Base-by-base conservation (phyloP, 2,797 vertebrate species). In the Numenius phaeopus region DNA sequence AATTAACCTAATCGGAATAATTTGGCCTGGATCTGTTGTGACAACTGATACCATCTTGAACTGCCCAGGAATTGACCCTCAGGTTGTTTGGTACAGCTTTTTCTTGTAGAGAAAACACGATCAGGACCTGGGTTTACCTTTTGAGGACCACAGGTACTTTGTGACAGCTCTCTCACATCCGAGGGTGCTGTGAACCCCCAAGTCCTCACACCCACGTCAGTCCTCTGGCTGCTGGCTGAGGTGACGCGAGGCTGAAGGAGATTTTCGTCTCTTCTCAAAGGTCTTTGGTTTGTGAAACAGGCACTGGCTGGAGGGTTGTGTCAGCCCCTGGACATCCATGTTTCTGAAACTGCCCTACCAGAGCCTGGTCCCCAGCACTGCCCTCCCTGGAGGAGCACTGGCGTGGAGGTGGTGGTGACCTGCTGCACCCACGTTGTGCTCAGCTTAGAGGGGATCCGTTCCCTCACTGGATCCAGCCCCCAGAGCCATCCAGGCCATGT, bases 291-390 rank as follows among this genome's bases (percentile, higher is more conserved):
- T 69, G 49, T 67, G 87, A 27, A 32, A 8, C 4, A 7, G 76
- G 50, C 11, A 3, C 23, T 37, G 50, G 10, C 50, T 14, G 72
- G 20, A 30, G 77, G 72, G n/a, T 21, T 15, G 0, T 9, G 13
- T 11, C 86, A 62, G 39, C 44, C 42, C 32, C 5, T 49, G 30
- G n/a, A 7, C 0, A 3, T 16, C 15, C 22, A 14, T 0, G 0
- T 58, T 54, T 22, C 82, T 40, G 27, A 24, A 27, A 18, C 84
- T 78, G 57, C 70, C 47, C 76, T 44, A 46, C 15, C 65, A 29
- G 21, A 17, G 7, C 12, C 73, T 17, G 40, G 1, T 20, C 30
- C 6, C 50, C 70, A 57, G 39, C 42, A 9, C 54, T 6, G 15
- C 54, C 61, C 30, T 44, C 42, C 44, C 54, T 30, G 70, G 30